These are phyloP conservation scores for Hemiscyllium ocellatum DNA, from an alignment of 2,113 vertebrate species.

Conservation along the genomic window DNA sequence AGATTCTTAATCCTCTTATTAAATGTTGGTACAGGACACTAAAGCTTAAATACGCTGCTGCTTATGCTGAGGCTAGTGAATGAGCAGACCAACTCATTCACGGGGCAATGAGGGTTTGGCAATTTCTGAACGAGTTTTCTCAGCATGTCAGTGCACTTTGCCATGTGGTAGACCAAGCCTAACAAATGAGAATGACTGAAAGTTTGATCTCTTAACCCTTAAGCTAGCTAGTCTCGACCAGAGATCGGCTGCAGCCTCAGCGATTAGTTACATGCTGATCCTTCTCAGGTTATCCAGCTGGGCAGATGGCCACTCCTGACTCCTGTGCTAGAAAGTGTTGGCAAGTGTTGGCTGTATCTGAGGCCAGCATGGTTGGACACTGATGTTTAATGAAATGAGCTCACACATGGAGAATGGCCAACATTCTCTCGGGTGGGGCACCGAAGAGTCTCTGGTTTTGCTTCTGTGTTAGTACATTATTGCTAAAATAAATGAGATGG, in stretches of 20 bases:
- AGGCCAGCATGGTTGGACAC: neutral
- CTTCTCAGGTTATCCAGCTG: neutral
- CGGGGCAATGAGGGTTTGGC: neutral
- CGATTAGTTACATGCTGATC: neutral
- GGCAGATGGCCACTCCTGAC: neutral
- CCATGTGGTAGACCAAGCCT: neutral
- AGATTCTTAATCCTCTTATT: neutral
- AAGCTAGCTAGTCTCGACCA: neutral
- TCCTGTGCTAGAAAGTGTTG: neutral
- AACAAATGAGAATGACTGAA: neutral
- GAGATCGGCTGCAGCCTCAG: neutral
- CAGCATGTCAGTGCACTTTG: neutral
- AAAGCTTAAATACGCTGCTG: neutral
- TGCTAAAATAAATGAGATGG: neutral
- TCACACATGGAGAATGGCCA: neutral
- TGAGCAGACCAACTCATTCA: neutral
- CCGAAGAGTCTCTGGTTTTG: neutral
- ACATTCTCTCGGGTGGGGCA: neutral
- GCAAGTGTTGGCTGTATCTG: neutral
- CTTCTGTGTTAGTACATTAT: neutral
- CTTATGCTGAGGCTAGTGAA: neutral
- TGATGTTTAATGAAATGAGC: neutral
- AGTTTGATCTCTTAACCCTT: neutral
- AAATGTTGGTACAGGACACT: neutral
- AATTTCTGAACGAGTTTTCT: neutral